These are phyloP conservation scores for Sinotaia quadrata DNA, from an alignment of 2,888 invertebrate genomes.

Conservation along the genomic window DNA sequence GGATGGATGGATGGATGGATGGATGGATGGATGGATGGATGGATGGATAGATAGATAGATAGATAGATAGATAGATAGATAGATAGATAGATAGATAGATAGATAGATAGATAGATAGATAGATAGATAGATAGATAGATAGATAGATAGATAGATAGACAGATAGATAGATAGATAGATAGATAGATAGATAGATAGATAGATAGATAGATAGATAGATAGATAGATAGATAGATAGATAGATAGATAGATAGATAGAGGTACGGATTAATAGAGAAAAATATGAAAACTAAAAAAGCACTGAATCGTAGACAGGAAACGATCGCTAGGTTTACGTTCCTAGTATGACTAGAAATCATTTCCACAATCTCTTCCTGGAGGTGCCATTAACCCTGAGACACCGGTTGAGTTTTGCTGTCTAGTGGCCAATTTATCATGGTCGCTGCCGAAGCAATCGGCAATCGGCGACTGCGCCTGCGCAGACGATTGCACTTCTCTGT, in stretches of 20 bases:
- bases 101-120: neutral
- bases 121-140: neutral
- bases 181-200: too few species aligned
- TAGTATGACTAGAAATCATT: too few species aligned
- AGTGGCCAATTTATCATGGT: neutral
- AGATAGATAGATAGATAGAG: too few species aligned
- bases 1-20: too few species aligned
- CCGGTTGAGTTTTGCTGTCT: neutral
- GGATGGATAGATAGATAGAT: too few species aligned
- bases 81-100: neutral
- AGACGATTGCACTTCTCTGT: neutral
- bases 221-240: too few species aligned
- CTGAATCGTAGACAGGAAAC: too few species aligned
- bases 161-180: too few species aligned
- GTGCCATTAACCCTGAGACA: neutral
- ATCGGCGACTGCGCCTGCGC: slow-evolving; percentile 1
- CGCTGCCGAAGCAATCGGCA: slow-evolving; percentile 1
- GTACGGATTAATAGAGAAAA: too few species aligned
- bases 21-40: neutral
- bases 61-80: neutral
- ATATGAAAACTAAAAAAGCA: too few species aligned
- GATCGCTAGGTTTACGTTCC: too few species aligned
- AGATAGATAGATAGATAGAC: neutral
- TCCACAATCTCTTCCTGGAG: neutral
- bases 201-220: too few species aligned